Conservation (phyloP, 2,113 vertebrate species). For the Scytalopus superciliaris region DNA sequence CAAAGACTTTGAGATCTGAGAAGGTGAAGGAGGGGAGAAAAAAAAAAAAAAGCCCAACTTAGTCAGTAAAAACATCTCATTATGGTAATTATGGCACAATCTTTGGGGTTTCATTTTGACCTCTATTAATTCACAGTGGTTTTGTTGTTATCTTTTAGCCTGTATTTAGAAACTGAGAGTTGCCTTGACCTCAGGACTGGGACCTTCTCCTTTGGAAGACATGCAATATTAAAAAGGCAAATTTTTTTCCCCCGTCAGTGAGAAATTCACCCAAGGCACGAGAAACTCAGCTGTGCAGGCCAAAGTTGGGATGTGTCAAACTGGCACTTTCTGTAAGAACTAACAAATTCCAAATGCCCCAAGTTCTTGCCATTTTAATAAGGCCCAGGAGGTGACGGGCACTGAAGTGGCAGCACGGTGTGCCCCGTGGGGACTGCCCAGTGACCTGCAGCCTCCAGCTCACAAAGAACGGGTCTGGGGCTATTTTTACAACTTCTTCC, state of each 20-base stretch:
- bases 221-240: neutral
- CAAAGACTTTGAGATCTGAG: neutral
- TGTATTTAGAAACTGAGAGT: neutral
- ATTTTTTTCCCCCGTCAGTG: neutral
- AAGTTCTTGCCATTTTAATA: neutral
- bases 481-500: neutral
- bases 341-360: neutral
- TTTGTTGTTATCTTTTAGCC: neutral
- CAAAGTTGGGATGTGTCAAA: neutral
- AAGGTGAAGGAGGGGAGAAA: neutral
- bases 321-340: neutral
- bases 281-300: neutral
- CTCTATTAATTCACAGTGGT: neutral
- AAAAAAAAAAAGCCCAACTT: neutral
- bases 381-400: neutral
- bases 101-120: neutral
- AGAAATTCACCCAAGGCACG: neutral
- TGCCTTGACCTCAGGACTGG: neutral
- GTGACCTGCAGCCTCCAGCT: neutral
- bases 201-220: neutral
- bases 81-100: neutral
- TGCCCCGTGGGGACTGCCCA: neutral
- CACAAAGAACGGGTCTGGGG: accelerated
- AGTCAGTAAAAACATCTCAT: neutral
- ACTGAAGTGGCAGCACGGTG: neutral